These are phyloP conservation scores for Lethenteron reissneri DNA, from an alignment of 2,113 vertebrate genomes.

Conservation along the genomic window DNA sequence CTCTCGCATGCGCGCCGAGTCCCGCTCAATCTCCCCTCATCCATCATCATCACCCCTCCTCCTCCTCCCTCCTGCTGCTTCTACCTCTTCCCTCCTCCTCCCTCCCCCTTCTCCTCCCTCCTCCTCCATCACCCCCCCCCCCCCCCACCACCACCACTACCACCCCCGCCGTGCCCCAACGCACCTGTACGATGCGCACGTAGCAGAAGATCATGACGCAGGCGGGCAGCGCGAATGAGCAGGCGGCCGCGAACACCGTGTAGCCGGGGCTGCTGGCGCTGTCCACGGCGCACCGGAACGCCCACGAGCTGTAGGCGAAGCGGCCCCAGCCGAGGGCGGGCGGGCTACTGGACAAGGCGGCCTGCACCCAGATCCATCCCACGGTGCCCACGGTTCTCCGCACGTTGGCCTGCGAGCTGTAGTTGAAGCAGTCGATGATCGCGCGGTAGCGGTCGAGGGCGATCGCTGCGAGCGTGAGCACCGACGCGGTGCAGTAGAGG, in stretches of 20 bases:
- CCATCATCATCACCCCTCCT: no score
- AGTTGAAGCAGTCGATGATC: slow-evolving; percentile 35
- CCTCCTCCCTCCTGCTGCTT: not conserved
- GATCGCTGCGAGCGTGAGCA: slow-evolving; percentile 32
- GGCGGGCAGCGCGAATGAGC: slow-evolving; percentile 30
- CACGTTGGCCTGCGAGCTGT: slow-evolving; percentile 29
- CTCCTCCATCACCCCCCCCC: slow-evolving; percentile 24
- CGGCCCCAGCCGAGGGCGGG: slow-evolving; percentile 37
- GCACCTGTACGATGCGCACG: slow-evolving; percentile 26
- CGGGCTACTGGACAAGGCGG: slow-evolving; percentile 28
- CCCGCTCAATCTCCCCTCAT: no score
- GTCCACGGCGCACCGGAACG: slow-evolving; percentile 21
- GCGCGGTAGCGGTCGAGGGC: slow-evolving; percentile 33
- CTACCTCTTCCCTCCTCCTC: slow-evolving; percentile 11
- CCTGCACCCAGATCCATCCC: slow-evolving; percentile 44
- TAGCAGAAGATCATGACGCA: slow-evolving; percentile 39
- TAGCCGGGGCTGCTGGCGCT: slow-evolving; percentile 34
- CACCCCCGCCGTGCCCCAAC: slow-evolving; percentile 27
- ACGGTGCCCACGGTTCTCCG: slow-evolving; percentile 24
- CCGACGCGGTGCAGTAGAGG: slow-evolving; percentile 39
- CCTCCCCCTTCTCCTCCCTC: not conserved
- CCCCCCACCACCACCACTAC: slow-evolving; percentile 32
- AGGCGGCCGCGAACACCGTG: slow-evolving; percentile 19
- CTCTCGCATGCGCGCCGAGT: no score
- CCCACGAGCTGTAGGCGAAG: slow-evolving; percentile 23